These are phyloP conservation scores for Ophonus ardosiacus DNA, from an alignment of 2,888 invertebrate species.

Conservation along the genomic window DNA sequence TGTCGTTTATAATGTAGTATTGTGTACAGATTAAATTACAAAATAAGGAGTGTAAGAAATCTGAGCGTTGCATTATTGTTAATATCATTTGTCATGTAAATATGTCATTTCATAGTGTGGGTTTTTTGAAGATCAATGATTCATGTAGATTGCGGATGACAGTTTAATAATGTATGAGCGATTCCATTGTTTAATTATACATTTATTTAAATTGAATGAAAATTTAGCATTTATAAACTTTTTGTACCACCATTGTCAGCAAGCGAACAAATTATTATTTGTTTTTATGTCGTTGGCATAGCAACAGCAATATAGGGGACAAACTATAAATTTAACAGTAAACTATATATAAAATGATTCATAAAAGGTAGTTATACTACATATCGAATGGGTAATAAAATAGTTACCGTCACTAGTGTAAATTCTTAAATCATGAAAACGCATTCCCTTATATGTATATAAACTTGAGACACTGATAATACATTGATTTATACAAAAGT, in stretches of 20 bases:
- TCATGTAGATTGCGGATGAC: constrained; percentile 39
- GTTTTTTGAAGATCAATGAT: constrained; percentile 33
- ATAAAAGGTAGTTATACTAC: background rate
- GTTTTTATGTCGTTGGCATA: constrained; percentile 1
- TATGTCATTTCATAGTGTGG: constrained; percentile 31
- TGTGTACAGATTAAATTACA: background rate
- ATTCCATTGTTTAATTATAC: constrained; percentile 36
- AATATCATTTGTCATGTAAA: constrained; percentile 39
- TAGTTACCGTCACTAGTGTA: background rate
- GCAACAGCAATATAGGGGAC: background rate
- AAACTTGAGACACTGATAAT: background rate
- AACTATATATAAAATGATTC: too few relatives aligned
- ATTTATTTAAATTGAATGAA: constrained; percentile 28
- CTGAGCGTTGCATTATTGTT: background rate
- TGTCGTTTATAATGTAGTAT: background rate
- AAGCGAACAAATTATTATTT: constrained; percentile 20
- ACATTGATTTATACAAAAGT: too few relatives aligned
- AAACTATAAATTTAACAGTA: background rate
- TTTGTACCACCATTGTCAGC: constrained; percentile 24
- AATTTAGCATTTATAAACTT: constrained; percentile 18
- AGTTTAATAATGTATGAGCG: constrained; percentile 40
- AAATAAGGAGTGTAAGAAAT: constrained; percentile 18
- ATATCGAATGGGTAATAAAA: constrained; percentile 16
- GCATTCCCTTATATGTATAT: background rate
- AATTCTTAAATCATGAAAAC: constrained; percentile 2